These are phyloP conservation scores for Pelodiscus sinensis DNA, from an alignment of 2,113 vertebrate genomes.

Conservation along the genomic window DNA sequence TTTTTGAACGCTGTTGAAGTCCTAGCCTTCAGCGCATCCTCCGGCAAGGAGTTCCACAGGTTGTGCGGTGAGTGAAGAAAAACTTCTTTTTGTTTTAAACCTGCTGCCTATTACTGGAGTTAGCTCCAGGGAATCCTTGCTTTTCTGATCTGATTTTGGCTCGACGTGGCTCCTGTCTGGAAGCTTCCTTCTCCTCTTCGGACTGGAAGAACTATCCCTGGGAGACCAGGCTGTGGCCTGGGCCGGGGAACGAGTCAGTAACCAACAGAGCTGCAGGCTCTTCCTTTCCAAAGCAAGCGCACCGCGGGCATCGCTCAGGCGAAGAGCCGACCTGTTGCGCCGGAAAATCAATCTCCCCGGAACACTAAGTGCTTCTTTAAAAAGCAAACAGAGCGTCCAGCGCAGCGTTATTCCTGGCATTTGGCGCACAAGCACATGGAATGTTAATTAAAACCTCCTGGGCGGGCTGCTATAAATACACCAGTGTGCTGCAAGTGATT, in stretches of 20 bases:
- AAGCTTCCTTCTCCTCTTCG: background rate
- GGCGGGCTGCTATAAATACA: slow-evolving; percentile 65
- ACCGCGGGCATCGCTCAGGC: background rate
- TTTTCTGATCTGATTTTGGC: slow-evolving; percentile 13
- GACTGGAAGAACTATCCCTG: background rate
- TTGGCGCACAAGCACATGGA: slow-evolving; percentile 68
- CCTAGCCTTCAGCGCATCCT: too few relatives aligned
- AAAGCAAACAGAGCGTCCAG: background rate
- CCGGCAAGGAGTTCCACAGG: too few relatives aligned
- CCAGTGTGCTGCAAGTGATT: slow-evolving; percentile 37
- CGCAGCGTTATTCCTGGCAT: background rate
- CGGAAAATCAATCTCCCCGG: background rate
- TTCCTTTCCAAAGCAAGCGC: background rate
- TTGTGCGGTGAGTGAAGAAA: too few relatives aligned
- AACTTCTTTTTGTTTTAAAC: too few relatives aligned
- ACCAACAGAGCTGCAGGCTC: background rate
- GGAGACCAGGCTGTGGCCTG: background rate
- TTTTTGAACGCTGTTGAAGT: too few relatives aligned
- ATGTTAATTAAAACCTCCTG: slow-evolving; percentile 74
- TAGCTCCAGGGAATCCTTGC: background rate
- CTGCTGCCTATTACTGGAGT: too few relatives aligned
- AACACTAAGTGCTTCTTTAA: background rate
- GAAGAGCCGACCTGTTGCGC: accelerated
- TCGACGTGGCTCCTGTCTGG: background rate
- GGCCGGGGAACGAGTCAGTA: background rate